These are phyloP conservation scores for Eulemur mongoz DNA, from an alignment of 2,797 vertebrate genomes.

Conservation along the genomic window DNA sequence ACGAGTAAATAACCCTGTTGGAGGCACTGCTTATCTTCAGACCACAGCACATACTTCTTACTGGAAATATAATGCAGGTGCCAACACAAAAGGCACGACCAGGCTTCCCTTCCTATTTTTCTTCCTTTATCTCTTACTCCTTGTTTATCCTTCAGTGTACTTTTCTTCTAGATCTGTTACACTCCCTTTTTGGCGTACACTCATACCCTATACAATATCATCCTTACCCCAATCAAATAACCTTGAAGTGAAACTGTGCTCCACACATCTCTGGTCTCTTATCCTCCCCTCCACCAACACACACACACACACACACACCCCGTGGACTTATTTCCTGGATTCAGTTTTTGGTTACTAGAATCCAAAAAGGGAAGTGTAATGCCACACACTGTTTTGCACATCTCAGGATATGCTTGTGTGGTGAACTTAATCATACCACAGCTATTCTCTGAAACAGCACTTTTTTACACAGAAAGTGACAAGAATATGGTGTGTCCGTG, in stretches of 20 bases:
- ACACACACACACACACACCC: background rate
- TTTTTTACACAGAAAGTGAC: slow-evolving; percentile 50
- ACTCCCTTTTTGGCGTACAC: background rate
- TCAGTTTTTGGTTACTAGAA: slow-evolving; percentile 64
- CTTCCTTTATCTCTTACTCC: slow-evolving; percentile 58
- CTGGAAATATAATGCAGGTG: slow-evolving; percentile 65
- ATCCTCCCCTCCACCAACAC: background rate
- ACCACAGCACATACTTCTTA: slow-evolving; percentile 60
- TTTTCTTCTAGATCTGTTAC: background rate
- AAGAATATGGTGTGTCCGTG: slow-evolving; percentile 28
- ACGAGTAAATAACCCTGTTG: slow-evolving; percentile 53
- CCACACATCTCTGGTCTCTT: background rate
- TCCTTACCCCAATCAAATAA: background rate
- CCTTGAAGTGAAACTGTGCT: background rate
- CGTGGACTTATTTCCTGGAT: background rate
- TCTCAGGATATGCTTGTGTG: slow-evolving; percentile 35
- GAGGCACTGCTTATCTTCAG: slow-evolving; percentile 64
- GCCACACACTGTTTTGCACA: slow-evolving; percentile 48
- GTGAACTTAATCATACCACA: background rate
- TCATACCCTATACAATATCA: background rate
- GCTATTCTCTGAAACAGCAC: slow-evolving; percentile 51
- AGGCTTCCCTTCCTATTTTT: slow-evolving; percentile 50
- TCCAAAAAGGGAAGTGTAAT: slow-evolving; percentile 68
- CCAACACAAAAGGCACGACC: slow-evolving; percentile 47
- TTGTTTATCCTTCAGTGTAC: background rate